Evolutionary conservation across 2,797 vertebrate genomes (phyloP).

Genomic region (Sebastes minor): DNA sequence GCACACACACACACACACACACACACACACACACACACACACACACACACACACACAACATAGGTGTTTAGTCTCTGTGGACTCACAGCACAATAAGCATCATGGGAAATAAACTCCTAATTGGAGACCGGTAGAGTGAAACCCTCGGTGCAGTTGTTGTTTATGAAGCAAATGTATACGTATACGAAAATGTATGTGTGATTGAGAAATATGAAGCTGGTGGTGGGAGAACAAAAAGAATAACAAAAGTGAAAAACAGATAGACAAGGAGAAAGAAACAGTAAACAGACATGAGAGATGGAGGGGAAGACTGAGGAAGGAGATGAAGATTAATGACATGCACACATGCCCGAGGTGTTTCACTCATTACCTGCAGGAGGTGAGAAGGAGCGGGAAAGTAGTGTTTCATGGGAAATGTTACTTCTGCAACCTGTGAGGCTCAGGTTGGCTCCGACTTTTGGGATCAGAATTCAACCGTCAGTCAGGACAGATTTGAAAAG

Average conservation of each 20-base stretch:
- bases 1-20: not conserved
- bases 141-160: not conserved
- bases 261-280: not conserved
- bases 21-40: constrained; percentile 2
- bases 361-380: constrained; percentile 18
- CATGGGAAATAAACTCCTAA: constrained; percentile 63
- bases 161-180: not conserved
- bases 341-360: not conserved
- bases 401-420: not conserved
- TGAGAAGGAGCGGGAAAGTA: not conserved
- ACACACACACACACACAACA: constrained; percentile 4
- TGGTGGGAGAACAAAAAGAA: not conserved
- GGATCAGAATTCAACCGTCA: not conserved
- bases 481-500: not conserved
- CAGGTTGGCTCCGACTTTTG: not conserved
- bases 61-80: constrained; percentile 39
- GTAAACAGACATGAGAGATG: not conserved
- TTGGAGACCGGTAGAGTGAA: constrained; percentile 32
- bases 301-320: not conserved
- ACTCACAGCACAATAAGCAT: constrained; percentile 43
- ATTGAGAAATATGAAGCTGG: not conserved
- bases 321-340: not conserved
- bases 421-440: not conserved
- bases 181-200: not conserved
- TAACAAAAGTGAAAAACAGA: not conserved